Conservation (phyloP, 2,113 vertebrate genomes). For the Indicator maculatus region DNA sequence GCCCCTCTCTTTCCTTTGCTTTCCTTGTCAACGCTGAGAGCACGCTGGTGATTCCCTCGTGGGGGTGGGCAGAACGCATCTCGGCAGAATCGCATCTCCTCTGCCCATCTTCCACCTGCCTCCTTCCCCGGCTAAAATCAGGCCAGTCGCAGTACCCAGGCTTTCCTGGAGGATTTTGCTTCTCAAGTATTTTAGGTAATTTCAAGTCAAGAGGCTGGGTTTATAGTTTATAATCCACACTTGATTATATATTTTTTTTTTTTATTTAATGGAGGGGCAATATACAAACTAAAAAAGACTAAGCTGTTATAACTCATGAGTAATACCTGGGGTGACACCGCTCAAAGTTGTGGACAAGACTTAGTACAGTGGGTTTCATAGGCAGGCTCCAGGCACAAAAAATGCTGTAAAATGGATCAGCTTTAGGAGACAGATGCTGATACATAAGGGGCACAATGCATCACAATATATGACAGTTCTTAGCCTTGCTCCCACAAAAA, state of each 20-base stretch:
- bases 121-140: background rate
- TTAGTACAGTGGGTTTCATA: background rate
- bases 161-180: background rate
- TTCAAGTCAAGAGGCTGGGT: background rate
- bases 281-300: background rate
- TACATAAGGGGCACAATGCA: background rate
- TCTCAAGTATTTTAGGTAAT: background rate
- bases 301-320: background rate
- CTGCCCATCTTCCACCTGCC: background rate
- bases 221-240: background rate
- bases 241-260: background rate
- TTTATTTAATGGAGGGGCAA: background rate
- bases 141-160: background rate
- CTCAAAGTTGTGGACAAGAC: background rate
- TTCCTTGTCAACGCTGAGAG: background rate
- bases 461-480: background rate
- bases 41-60: background rate
- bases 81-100: background rate
- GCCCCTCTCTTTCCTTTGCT: background rate
- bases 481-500: background rate
- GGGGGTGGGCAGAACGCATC: fast-evolving
- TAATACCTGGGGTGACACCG: background rate
- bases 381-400: background rate
- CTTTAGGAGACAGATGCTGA: background rate
- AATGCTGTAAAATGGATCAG: background rate